phyloP scores from a whole-genome alignment of 30 jellyfish, hydroid and myxozoan species.

The Aurelia sp. region DNA sequence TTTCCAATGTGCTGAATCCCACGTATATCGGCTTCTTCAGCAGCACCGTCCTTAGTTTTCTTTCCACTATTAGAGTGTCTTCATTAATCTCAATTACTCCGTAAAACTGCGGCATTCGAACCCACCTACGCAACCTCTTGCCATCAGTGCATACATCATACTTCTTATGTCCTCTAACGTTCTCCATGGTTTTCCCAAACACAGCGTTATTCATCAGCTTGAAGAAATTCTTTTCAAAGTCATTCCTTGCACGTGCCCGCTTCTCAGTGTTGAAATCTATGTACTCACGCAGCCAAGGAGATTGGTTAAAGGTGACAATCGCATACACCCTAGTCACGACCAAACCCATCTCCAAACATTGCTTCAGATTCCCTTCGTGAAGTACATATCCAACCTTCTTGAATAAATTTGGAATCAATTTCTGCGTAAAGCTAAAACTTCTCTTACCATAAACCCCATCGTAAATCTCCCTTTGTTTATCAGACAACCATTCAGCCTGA shows the following conservation, averaged over 20 bases:
- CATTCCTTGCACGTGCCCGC: constrained; percentile 21
- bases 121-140: neutral
- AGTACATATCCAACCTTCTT: neutral
- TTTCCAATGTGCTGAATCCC: constrained; percentile 30
- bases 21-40: constrained; percentile 30
- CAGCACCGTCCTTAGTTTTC: neutral
- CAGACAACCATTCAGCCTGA: neutral
- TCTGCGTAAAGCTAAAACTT: neutral
- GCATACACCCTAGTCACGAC: constrained; percentile 8
- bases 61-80: neutral
- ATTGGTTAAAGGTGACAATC: constrained; percentile 15
- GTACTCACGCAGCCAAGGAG: neutral
- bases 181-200: neutral
- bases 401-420: neutral
- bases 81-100: neutral
- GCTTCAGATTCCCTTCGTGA: constrained; percentile 6
- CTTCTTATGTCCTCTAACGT: constrained; percentile 1
- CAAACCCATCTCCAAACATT: constrained; percentile 10
- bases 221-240: constrained; percentile 16
- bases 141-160: neutral
- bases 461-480: neutral
- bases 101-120: neutral
- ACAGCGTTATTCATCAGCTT: constrained; percentile 10
- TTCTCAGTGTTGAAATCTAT: neutral
- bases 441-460: neutral